A percentile compares a stretch with the other conserved stretches of the same genome.
phyloP scores from a whole-genome alignment of 2,888 invertebrate species.

The Apotomis betuletana region DNA sequence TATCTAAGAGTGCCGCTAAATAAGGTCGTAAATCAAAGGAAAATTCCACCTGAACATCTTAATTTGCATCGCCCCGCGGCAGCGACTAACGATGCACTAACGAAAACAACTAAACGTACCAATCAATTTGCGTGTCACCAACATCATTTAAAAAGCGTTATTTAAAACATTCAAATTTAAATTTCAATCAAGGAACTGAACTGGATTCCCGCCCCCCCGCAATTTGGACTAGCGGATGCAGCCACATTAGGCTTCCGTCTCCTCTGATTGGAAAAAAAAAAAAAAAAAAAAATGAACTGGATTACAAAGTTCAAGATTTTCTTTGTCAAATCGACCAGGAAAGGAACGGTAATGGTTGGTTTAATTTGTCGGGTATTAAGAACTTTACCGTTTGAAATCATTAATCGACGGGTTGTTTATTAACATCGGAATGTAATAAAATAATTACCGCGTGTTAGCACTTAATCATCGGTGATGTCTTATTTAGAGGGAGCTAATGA shows the following conservation, averaged over 20 bases:
- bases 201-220: too few species aligned
- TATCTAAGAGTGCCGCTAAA: conserved; percentile 55
- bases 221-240: too few species aligned
- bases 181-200: conserved; percentile 54
- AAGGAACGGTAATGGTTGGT: conserved; percentile 17
- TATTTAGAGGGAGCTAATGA: conserved; percentile 80
- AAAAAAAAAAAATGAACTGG: too few species aligned
- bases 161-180: conserved; percentile 62
- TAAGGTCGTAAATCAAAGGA: conserved; percentile 71
- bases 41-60: conserved; percentile 72
- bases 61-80: conserved; percentile 76
- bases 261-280: too few species aligned
- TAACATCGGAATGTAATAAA: conserved; percentile 77
- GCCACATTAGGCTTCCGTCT: too few species aligned
- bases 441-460: conserved; percentile 69
- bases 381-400: conserved; percentile 57
- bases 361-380: conserved; percentile 43
- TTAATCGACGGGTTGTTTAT: conserved; percentile 68
- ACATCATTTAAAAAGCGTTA: conserved; percentile 65
- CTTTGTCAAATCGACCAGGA: conserved; percentile 37
- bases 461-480: conserved; percentile 78
- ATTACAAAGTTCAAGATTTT: conserved; percentile 36
- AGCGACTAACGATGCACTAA: conserved; percentile 73
- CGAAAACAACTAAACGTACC: conserved; percentile 75
- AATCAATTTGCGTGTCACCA: conserved; percentile 74